Evolutionary conservation across 2,888 invertebrate species (phyloP), one percentile per base, ranked within the genome.

Genomic region (Linhomoeus sp.): DNA sequence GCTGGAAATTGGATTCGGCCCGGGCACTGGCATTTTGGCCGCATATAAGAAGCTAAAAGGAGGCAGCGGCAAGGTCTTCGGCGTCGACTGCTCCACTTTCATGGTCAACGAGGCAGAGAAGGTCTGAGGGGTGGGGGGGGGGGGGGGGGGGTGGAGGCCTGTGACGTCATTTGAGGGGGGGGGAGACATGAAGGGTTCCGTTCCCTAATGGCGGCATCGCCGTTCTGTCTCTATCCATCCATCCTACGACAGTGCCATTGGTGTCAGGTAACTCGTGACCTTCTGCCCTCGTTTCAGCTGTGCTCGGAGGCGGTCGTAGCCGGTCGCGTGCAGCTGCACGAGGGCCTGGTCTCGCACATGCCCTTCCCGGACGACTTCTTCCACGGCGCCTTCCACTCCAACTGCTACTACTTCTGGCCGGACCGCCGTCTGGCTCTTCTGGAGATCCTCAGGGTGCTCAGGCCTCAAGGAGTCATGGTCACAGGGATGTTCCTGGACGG

Each of bases 331-430:
- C 40, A 55, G 5, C 46, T 63, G 20, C 47, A 41, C 7, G 45
- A 3, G 41, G 41, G 5, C 51, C 14, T 54, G 41, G 59, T 59
- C 2, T 43, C 44, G n/a, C 38, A 55, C 15, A 50, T 63, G 38
- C 60, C 61, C 3, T 59, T 51, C 42, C 47, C 55, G 29, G 49
- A 53, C 9, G 52, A 57, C 47, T 52, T 38, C 3, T 59, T 64
- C 52, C 56, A 63, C 41, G 46, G 55, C 12, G 55, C 59, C 25
- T 64, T 59, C 49, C 64, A 64, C 49, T 51, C 50, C 23, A 61
- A 63, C 51, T 58, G 56, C 48, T 63, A 56, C 54, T 61, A 62
- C 50, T 64, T 61, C 49, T 64, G 64, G 64, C 54, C 55, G 7
- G 53, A 57, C 42, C 46, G 56, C 49, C 46, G 53, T 20, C 29